Evolutionary conservation across 2,797 vertebrate species (phyloP).

Genomic region (Eidolon dupreanum): DNA sequence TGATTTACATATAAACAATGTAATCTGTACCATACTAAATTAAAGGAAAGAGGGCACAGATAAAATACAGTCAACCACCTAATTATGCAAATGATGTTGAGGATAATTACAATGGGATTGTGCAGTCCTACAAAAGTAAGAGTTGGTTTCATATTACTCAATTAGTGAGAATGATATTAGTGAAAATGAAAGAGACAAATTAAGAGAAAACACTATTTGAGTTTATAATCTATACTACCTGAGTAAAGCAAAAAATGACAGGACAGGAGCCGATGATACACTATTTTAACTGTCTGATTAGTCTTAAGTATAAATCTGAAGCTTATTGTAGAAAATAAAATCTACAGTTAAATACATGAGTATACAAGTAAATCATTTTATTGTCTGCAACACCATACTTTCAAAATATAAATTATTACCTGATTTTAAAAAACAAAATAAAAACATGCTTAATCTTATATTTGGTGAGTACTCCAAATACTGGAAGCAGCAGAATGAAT

Average conservation of each 20-base stretch:
- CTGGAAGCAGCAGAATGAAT: not conserved
- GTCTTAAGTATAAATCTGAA: not conserved
- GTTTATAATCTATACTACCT: not conserved
- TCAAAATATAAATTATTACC: not conserved
- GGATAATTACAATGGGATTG: not conserved
- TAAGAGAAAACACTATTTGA: not conserved
- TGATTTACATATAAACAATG: not conserved
- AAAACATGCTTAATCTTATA: not conserved
- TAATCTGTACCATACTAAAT: not conserved
- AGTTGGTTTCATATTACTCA: not conserved
- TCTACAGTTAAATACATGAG: not conserved
- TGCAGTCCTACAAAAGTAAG: not conserved
- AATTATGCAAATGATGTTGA: not conserved
- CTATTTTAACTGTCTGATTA: not conserved
- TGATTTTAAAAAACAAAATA: conserved; percentile 3
- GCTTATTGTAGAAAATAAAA: not conserved
- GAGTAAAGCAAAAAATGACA: not conserved
- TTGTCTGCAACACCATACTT: not conserved
- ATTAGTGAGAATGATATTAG: not conserved
- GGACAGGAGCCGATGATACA: not conserved
- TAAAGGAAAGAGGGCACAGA: not conserved
- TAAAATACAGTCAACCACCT: not conserved
- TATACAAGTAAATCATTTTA: not conserved
- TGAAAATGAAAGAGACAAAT: conserved; percentile 13
- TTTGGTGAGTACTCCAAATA: not conserved